Evolutionary conservation across 2,888 invertebrate genomes (phyloP).

Genomic region (Diloba caeruleocephala): DNA sequence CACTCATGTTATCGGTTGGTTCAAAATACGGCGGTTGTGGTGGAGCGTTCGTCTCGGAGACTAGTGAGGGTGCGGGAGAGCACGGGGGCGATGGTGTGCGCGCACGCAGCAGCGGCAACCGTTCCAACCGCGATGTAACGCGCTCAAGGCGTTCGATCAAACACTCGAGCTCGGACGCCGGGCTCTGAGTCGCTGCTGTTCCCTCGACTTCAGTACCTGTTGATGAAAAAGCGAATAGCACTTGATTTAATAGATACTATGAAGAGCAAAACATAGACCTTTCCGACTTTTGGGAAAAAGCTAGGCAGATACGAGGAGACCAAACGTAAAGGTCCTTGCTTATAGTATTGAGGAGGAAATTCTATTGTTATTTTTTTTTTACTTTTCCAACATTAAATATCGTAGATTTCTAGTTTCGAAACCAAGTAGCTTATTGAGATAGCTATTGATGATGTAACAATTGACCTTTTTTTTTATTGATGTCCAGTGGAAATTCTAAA

Average conservation of each 20-base stretch:
- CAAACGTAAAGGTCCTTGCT: too few species aligned
- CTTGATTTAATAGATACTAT: background rate
- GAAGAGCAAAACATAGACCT: background rate
- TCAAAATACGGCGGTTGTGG: slow-evolving; percentile 58
- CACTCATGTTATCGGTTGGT: slow-evolving; percentile 90
- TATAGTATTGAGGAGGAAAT: too few species aligned
- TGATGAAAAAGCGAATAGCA: slow-evolving; percentile 22
- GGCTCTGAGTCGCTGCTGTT: slow-evolving; percentile 74
- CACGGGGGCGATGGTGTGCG: slow-evolving; percentile 69
- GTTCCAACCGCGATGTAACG: slow-evolving; percentile 92
- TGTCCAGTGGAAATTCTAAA: too few species aligned
- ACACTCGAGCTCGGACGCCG: slow-evolving; percentile 90
- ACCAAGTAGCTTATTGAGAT: too few species aligned
- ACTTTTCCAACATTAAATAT: too few species aligned
- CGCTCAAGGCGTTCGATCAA: slow-evolving; percentile 93
- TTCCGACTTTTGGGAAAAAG: too few species aligned
- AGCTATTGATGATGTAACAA: too few species aligned
- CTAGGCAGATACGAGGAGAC: too few species aligned
- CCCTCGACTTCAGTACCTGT: slow-evolving; percentile 86
- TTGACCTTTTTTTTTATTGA: too few species aligned
- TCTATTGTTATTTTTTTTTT: too few species aligned
- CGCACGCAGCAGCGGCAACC: slow-evolving; percentile 76
- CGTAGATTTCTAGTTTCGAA: too few species aligned
- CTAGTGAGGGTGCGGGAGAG: slow-evolving; percentile 72
- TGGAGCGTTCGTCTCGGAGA: slow-evolving; percentile 61